phyloP scores from a whole-genome alignment of 1,140 invertebrate species.

The Lineus longissimus region DNA sequence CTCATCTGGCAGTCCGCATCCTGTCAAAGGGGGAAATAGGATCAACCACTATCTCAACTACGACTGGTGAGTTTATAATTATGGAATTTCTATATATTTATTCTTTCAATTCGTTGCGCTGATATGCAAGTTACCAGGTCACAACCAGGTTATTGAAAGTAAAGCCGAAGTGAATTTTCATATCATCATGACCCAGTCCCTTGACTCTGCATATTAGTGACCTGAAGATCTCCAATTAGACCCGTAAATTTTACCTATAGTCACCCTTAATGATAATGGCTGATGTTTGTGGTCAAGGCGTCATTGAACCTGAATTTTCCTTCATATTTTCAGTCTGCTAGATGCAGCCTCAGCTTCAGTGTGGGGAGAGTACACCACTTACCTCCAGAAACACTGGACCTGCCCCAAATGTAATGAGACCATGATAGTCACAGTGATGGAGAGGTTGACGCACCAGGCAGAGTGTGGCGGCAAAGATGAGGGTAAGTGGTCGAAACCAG shows the following conservation, averaged over 20 bases:
- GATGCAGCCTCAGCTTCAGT: slow-evolving; percentile 40
- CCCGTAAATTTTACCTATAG: no score
- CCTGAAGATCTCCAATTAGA: no score
- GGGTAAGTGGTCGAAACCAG: slow-evolving; percentile 14
- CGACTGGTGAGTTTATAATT: slow-evolving; percentile 67
- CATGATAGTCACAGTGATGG: slow-evolving; percentile 49
- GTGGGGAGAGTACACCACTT: slow-evolving; percentile 39
- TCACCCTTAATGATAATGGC: no score
- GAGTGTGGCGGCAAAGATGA: slow-evolving; percentile 38
- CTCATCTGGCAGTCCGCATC: slow-evolving; percentile 40
- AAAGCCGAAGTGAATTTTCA: no score
- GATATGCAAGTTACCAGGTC: no score
- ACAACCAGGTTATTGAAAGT: no score
- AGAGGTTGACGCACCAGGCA: slow-evolving; percentile 53
- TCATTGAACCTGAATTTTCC: no score
- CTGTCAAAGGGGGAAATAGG: slow-evolving; percentile 78
- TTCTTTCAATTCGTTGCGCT: no score
- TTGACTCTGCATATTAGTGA: no score
- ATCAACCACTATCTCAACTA: slow-evolving; percentile 80
- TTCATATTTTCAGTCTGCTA: slow-evolving; percentile 36
- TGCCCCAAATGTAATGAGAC: slow-evolving; percentile 51
- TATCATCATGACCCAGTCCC: no score
- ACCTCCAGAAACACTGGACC: slow-evolving; percentile 52
- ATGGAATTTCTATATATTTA: slow-evolving; percentile 14
- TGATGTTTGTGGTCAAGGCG: no score